Conservation (phyloP, 2,113 vertebrate genomes). For the Hippocampus zosterae region DNA sequence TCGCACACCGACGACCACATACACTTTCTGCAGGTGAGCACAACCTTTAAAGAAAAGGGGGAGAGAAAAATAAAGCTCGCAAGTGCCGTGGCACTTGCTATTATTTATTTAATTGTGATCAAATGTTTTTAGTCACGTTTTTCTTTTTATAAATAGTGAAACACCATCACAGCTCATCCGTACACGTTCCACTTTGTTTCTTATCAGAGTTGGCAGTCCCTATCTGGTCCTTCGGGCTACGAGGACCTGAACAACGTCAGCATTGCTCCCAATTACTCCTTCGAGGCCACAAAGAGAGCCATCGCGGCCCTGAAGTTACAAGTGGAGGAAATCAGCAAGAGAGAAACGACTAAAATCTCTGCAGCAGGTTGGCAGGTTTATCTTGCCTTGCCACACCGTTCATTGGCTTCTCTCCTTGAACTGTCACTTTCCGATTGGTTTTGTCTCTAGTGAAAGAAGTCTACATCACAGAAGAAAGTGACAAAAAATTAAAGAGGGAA, state of each 20-base stretch:
- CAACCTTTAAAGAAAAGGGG: background rate
- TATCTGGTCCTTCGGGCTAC: slow-evolving; percentile 73
- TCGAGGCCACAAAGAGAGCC: slow-evolving; percentile 70
- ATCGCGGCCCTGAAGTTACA: slow-evolving; percentile 66
- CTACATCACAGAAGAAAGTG: slow-evolving; percentile 53
- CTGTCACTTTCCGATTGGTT: background rate
- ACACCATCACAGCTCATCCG: background rate
- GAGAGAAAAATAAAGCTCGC: too few relatives aligned
- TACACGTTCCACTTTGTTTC: background rate
- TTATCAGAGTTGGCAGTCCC: slow-evolving; percentile 70
- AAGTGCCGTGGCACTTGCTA: too few relatives aligned
- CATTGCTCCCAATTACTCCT: slow-evolving; percentile 65
- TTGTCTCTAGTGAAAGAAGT: slow-evolving; percentile 59
- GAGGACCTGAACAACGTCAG: slow-evolving; percentile 71
- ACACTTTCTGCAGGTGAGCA: slow-evolving; percentile 72
- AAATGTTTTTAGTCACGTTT: too few relatives aligned
- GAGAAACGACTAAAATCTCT: slow-evolving; percentile 66
- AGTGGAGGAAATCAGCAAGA: slow-evolving; percentile 70
- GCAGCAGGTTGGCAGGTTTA: slow-evolving; percentile 54
- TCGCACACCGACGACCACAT: slow-evolving; percentile 76
- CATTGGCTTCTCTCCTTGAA: background rate
- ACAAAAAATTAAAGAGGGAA: slow-evolving; percentile 36
- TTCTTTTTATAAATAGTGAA: too few relatives aligned
- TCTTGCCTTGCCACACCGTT: background rate
- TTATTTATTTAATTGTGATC: too few relatives aligned